Conservation (phyloP, 1,140 invertebrate genomes). For the Euglossa dilemma region DNA sequence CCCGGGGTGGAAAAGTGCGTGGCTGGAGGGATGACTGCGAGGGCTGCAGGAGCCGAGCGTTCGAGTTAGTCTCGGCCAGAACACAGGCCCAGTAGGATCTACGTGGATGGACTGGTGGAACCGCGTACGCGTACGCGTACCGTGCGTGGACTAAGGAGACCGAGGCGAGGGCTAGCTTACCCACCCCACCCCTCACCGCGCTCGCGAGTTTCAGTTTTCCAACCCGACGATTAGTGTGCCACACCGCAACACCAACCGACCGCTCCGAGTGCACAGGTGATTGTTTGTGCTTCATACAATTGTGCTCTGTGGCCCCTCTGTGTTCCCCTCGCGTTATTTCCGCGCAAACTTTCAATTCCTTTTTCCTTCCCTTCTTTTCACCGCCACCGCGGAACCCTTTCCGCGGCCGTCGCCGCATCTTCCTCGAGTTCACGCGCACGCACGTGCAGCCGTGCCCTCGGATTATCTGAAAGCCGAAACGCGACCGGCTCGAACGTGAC, state of each 20-base stretch:
- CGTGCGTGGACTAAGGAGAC: conserved; percentile 56
- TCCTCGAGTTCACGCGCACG: conserved; percentile 34
- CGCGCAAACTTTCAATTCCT: background rate
- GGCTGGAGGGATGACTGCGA: conserved; percentile 81
- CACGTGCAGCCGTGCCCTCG: conserved; percentile 58
- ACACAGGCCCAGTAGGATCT: conserved; percentile 81
- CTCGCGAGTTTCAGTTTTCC: conserved; percentile 37
- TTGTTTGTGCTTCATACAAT: conserved; percentile 53
- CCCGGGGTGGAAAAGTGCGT: conserved; percentile 77
- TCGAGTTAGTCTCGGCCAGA: conserved; percentile 82
- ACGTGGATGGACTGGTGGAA: conserved; percentile 65
- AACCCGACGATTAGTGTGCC: conserved; percentile 23
- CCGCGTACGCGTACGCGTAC: too few relatives aligned
- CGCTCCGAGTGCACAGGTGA: conserved; percentile 56
- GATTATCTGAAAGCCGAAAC: conserved; percentile 70
- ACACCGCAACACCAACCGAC: background rate
- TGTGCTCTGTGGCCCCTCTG: conserved; percentile 40
- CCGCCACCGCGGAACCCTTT: background rate
- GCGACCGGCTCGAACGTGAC: conserved; percentile 71
- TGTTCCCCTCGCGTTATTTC: conserved; percentile 26
- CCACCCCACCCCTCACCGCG: conserved; percentile 3
- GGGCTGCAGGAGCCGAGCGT: conserved; percentile 78
- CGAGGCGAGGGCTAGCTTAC: conserved; percentile 23
- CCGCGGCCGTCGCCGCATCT: background rate
- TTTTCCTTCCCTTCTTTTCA: background rate